These are phyloP conservation scores for Chloroceryle amazona DNA, from an alignment of 2,797 vertebrate species.

Conservation along the genomic window DNA sequence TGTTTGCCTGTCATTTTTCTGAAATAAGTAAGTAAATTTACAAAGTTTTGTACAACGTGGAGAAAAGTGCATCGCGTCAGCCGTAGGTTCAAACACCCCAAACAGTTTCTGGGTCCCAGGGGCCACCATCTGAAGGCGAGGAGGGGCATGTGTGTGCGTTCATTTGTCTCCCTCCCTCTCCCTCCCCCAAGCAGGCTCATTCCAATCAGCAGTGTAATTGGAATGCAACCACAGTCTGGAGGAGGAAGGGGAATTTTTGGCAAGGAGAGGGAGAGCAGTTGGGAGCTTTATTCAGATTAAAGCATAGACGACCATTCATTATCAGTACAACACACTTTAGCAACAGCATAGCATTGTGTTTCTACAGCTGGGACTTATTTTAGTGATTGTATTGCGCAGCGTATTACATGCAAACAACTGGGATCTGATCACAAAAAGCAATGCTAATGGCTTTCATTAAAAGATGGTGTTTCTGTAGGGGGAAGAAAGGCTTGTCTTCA, in stretches of 20 bases:
- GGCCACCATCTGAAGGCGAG: background rate
- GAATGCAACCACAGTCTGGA: conserved; percentile 81
- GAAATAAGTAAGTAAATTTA: background rate
- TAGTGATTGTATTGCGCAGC: conserved; percentile 51
- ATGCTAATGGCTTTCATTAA: conserved; percentile 51
- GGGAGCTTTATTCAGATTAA: conserved; percentile 83
- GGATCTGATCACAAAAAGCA: conserved; percentile 57
- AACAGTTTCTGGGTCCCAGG: conserved; percentile 6
- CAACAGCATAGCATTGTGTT: conserved; percentile 77
- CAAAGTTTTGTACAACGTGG: background rate
- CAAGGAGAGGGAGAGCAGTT: conserved; percentile 77
- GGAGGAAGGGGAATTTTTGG: conserved; percentile 81
- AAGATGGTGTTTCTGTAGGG: conserved; percentile 46
- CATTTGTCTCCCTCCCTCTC: conserved; percentile 28
- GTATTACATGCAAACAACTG: conserved; percentile 71
- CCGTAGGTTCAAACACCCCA: background rate
- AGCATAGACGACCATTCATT: conserved; percentile 80
- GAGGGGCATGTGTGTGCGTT: conserved; percentile 30
- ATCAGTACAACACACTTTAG: conserved; percentile 71
- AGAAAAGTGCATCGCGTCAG: background rate
- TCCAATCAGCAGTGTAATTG: conserved; percentile 83
- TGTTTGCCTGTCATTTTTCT: background rate
- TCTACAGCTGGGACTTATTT: conserved; percentile 79
- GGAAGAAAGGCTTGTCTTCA: conserved; percentile 21
- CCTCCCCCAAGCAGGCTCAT: conserved; percentile 76